phyloP scores from a whole-genome alignment of 2,113 vertebrate genomes.

The Rattus rattus region DNA sequence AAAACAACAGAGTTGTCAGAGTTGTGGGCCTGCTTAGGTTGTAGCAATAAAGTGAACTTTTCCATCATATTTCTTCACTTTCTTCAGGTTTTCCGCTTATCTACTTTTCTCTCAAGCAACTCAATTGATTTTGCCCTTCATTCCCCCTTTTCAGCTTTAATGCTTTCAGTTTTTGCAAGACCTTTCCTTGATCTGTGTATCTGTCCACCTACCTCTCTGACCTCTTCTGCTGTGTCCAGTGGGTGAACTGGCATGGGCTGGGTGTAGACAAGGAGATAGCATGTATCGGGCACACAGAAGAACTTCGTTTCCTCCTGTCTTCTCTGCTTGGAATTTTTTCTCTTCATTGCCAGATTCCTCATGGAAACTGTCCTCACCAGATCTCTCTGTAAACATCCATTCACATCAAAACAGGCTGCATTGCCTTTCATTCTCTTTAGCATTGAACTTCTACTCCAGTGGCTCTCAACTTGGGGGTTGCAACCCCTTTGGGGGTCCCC shows the following conservation, averaged over 20 bases:
- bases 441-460: conserved; percentile 1
- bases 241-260: neutral
- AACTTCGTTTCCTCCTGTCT: neutral
- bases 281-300: neutral
- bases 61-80: neutral
- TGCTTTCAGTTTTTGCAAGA: neutral
- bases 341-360: neutral
- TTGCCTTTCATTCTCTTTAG: neutral
- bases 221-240: neutral
- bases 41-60: neutral
- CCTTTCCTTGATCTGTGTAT: neutral
- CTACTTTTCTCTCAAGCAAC: neutral
- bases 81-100: neutral
- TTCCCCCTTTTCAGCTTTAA: conserved; percentile 13
- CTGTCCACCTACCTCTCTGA: neutral
- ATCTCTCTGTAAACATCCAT: conserved; percentile 9
- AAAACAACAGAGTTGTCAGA: neutral
- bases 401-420: neutral
- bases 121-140: neutral
- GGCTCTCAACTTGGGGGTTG: neutral
- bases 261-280: neutral
- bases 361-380: neutral
- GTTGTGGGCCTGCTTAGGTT: neutral
- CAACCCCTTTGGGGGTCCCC: neutral
- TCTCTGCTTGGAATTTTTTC: neutral